Conservation (phyloP, 2,888 invertebrate species). For the Platynereis dumerilii region DNA sequence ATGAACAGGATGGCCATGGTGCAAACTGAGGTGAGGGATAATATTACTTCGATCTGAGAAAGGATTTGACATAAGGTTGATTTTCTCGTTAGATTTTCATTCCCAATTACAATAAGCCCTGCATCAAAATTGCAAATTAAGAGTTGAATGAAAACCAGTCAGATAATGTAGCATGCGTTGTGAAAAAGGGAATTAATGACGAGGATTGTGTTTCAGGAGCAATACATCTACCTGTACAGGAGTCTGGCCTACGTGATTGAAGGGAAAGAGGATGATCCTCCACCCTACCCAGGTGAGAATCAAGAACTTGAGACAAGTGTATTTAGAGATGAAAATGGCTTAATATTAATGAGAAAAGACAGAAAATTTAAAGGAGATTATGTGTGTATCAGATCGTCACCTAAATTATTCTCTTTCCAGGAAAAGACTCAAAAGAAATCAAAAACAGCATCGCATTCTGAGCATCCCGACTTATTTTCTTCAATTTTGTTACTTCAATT, state of each 20-base stretch:
- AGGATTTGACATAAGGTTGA: background rate
- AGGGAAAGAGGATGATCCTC: conserved; percentile 11
- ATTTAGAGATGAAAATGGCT: too few relatives aligned
- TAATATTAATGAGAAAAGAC: too few relatives aligned
- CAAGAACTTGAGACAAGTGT: too few relatives aligned
- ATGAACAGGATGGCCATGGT: conserved; percentile 98
- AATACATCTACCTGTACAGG: conserved; percentile 99
- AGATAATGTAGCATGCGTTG: too few relatives aligned
- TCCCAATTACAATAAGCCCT: background rate
- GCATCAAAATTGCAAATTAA: background rate
- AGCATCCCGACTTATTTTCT: too few relatives aligned
- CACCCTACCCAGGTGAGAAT: conserved; percentile 16
- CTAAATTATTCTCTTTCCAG: too few relatives aligned
- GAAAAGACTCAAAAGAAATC: too few relatives aligned
- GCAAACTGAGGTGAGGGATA: conserved; percentile 69
- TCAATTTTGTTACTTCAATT: too few relatives aligned
- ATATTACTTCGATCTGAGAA: background rate
- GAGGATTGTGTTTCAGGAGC: conserved; percentile 72
- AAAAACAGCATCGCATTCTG: too few relatives aligned
- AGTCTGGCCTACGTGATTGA: conserved; percentile 93
- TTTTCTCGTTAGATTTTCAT: background rate
- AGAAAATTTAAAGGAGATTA: too few relatives aligned
- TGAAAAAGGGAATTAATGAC: background rate
- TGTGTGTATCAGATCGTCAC: too few relatives aligned
- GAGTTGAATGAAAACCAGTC: too few relatives aligned